Evolutionary conservation across 1,140 invertebrate genomes (phyloP).

Genomic region (Drosophila orosa): DNA sequence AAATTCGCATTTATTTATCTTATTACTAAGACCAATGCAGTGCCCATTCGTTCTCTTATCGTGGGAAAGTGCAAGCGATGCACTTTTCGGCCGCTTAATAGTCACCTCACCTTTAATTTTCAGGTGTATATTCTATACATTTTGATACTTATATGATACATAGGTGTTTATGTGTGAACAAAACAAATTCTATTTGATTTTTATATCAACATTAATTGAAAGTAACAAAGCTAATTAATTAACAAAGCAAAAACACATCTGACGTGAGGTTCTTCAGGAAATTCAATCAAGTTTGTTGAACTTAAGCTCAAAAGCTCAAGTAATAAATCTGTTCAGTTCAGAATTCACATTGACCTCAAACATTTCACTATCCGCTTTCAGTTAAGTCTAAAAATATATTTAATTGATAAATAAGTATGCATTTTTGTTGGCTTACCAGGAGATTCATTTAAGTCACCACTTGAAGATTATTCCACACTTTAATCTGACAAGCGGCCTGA

Average conservation of each 20-base stretch:
- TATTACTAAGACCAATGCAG: too few relatives aligned
- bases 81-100: too few relatives aligned
- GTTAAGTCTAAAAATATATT: not conserved
- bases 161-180: too few relatives aligned
- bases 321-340: not conserved
- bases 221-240: not conserved
- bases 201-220: not conserved
- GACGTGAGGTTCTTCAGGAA: not conserved
- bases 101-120: too few relatives aligned
- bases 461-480: conserved; percentile 7
- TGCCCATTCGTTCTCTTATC: too few relatives aligned
- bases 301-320: not conserved
- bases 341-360: not conserved
- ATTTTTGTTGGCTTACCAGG: not conserved
- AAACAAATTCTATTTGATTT: not conserved
- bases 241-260: not conserved
- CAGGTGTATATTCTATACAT: too few relatives aligned
- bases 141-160: too few relatives aligned
- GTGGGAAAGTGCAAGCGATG: too few relatives aligned
- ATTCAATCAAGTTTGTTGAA: not conserved
- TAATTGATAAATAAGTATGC: too few relatives aligned
- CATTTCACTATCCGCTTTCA: not conserved
- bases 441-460: conserved; percentile 20
- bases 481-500: not conserved
- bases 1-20: too few relatives aligned